Base-by-base conservation (phyloP, 2,888 invertebrate species). In the Rhimphoctona megacephalus region DNA sequence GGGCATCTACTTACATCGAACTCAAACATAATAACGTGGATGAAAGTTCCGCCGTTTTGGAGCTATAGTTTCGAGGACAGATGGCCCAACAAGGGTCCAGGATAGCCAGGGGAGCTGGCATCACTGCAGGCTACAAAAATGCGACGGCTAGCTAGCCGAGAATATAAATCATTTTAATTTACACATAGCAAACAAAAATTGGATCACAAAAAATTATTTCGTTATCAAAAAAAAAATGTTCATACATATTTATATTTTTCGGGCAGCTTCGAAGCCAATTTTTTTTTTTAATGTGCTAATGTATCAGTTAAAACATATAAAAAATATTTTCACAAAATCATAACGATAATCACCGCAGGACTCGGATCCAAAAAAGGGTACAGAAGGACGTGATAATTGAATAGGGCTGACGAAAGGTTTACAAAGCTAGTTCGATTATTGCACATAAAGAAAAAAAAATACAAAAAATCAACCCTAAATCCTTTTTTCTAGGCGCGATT, bases 11-110 rank as follows among this genome's bases (percentile, higher is more conserved):
- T 83, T 76, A 82, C 74, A 70, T 67, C 69, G 64, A 80, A 85
- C 79, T 79, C 79, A 79, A 54, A 64, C 82, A 83, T 83, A 76
- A 83, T 85, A 85, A 83, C 74, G 74, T 39, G 82, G 74, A 76
- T 61, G 64, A 76, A 76, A 82, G 36, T 85, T 57, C 52, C 36
- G n/a, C 67, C 43, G 69, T 66, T 79, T 69, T 49, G 74, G 33
- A 67, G 46, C 78, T 66, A 49, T 25, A 66, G 61, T 79, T 69
- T 54, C 69, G 52, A 49, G 72, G 82, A 74, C 85, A 85, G 85
- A 85, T 85, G 85, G 85, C 74, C 43, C 74, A 33, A 30, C 49
- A 22, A 85, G 82, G 85, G 79, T 79, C 61, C 78, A 67, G 49
- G 36, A 22, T 76, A 46, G 73, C 81, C 81, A 43, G 67, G 74